These are phyloP conservation scores for Sphaeramia orbicularis DNA, from an alignment of 2,797 vertebrate species.

Conservation along the genomic window DNA sequence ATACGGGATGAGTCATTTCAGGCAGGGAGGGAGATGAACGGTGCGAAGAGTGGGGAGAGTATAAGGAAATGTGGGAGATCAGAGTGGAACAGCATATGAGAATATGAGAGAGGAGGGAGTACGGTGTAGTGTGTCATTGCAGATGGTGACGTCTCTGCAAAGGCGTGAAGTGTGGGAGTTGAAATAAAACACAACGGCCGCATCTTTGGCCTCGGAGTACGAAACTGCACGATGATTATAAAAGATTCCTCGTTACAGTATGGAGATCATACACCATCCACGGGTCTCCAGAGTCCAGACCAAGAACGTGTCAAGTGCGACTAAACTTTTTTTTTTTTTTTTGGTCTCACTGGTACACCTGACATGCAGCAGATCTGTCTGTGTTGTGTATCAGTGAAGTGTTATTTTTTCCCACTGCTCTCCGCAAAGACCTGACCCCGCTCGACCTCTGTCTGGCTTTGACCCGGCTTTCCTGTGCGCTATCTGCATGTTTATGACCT, in stretches of 20 bases:
- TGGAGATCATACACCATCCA: too few species aligned
- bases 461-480: too few species aligned
- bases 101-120: conserved; percentile 38
- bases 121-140: conserved; percentile 42
- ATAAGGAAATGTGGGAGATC: conserved; percentile 56
- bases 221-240: conserved; percentile 24
- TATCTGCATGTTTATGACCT: too few species aligned
- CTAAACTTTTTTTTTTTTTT: too few species aligned
- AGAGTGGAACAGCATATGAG: conserved; percentile 26
- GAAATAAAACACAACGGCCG: conserved; percentile 36
- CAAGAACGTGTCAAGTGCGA: too few species aligned
- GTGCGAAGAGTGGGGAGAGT: conserved; percentile 42
- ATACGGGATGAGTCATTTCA: conserved; percentile 43
- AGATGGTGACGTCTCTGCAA: conserved; percentile 50
- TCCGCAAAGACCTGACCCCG: too few species aligned
- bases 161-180: conserved; percentile 57
- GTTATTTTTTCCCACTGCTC: too few species aligned
- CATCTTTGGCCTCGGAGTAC: conserved; percentile 40
- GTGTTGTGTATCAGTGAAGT: too few species aligned
- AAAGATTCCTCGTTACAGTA: conserved; percentile 24
- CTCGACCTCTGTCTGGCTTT: too few species aligned
- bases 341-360: too few species aligned
- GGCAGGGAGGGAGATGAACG: conserved; percentile 31
- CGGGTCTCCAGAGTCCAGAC: too few species aligned
- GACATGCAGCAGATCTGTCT: too few species aligned